Percentiles rank a stretch among this genome's conserved stretches.
Conservation (phyloP, 1,140 invertebrate species). For the Hyposmocoma kahamanoa region DNA sequence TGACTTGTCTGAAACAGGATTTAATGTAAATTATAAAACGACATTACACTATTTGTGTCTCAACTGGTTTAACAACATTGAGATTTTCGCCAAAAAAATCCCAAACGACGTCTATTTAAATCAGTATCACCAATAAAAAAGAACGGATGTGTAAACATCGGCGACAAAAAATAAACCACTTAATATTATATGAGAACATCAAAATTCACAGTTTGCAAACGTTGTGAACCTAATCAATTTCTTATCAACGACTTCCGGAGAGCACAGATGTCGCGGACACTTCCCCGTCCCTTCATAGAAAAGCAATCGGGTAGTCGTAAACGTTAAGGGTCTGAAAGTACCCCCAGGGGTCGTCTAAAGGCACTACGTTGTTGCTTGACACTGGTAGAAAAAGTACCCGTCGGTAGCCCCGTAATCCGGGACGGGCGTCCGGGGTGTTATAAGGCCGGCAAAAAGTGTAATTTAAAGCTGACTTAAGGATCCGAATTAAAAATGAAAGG, state of each 20-base stretch:
- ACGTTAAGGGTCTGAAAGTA: constrained; percentile 67
- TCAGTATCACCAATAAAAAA: too few relatives aligned
- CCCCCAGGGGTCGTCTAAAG: constrained; percentile 60
- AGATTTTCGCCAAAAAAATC: too few relatives aligned
- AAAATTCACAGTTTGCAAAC: constrained; percentile 30
- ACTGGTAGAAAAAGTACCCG: constrained; percentile 58
- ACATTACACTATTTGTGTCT: too few relatives aligned
- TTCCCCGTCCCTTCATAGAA: constrained; percentile 69
- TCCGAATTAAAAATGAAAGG: constrained; percentile 68
- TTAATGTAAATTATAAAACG: too few relatives aligned
- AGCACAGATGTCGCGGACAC: constrained; percentile 50
- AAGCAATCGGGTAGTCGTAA: constrained; percentile 73
- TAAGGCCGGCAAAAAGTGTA: constrained; percentile 66
- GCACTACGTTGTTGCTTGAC: constrained; percentile 59
- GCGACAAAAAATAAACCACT: constrained; percentile 13
- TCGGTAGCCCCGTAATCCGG: constrained; percentile 49
- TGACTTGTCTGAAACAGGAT: too few relatives aligned
- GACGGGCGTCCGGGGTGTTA: constrained; percentile 55
- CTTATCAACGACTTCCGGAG: constrained; percentile 43
- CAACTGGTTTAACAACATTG: too few relatives aligned
- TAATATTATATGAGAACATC: constrained; percentile 16
- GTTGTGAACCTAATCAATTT: constrained; percentile 26
- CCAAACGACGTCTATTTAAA: too few relatives aligned
- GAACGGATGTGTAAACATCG: background rate
- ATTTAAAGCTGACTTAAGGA: constrained; percentile 70